phyloP scores from a whole-genome alignment of 2,797 vertebrate species.

The Typhlichthys subterraneus region DNA sequence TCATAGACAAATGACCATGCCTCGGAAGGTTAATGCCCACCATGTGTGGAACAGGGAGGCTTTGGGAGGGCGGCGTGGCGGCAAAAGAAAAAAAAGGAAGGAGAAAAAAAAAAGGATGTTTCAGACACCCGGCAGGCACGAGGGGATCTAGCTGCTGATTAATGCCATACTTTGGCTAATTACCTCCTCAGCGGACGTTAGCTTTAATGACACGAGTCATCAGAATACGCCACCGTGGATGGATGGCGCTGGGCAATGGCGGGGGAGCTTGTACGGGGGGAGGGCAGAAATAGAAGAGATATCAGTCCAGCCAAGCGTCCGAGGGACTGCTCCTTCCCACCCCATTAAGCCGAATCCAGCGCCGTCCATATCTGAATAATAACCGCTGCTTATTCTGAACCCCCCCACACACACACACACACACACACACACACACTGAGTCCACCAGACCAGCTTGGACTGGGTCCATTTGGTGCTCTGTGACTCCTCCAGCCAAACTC shows the following conservation, averaged over 20 bases:
- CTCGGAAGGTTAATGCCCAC: conserved; percentile 75
- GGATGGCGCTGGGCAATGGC: conserved; percentile 51
- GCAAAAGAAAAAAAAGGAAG: conserved; percentile 4
- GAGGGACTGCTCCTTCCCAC: conserved; percentile 76
- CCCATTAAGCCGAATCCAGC: conserved; percentile 76
- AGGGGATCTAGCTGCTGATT: conserved; percentile 70
- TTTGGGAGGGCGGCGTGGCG: conserved; percentile 51
- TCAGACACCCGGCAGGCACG: conserved; percentile 66
- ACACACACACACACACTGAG: conserved; percentile 47
- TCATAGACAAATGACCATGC: conserved; percentile 76
- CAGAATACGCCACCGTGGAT: conserved; percentile 76
- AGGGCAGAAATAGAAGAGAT: conserved; percentile 56
- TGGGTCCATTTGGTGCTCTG: conserved; percentile 79
- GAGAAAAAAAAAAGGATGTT: conserved; percentile 49
- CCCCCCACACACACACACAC: conserved; percentile 21
- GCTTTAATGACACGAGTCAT: conserved; percentile 82
- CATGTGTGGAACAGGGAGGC: conserved; percentile 69
- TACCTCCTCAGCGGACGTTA: conserved; percentile 76
- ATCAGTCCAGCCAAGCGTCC: conserved; percentile 73
- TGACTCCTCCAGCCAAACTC: conserved; percentile 76
- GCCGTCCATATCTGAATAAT: conserved; percentile 75
- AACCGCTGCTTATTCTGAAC: conserved; percentile 67
- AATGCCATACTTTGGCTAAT: conserved; percentile 82
- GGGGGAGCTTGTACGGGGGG: conserved; percentile 28
- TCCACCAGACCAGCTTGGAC: conserved; percentile 69